Evolutionary conservation across 2,113 vertebrate genomes (phyloP).

Genomic region (Hoplias malabaricus): DNA sequence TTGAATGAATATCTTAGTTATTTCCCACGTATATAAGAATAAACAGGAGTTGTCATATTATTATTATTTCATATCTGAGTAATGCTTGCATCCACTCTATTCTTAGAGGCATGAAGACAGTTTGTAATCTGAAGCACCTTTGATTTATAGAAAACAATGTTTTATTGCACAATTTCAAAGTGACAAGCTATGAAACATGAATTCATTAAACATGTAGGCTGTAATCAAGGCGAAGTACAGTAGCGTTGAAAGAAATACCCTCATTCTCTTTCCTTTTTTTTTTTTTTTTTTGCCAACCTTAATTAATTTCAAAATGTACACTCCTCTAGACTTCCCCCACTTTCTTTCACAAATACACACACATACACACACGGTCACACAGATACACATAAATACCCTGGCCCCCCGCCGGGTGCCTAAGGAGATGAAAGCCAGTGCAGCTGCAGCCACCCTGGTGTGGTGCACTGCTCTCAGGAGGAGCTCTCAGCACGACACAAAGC

Average conservation of each 20-base stretch:
- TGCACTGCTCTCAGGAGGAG: slow-evolving; percentile 58
- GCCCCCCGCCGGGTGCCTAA: slow-evolving; percentile 47
- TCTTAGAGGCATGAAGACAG: not conserved
- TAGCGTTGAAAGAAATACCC: not conserved
- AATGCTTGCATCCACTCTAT: not conserved
- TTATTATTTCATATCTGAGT: not conserved
- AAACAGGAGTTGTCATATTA: not conserved
- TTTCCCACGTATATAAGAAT: not conserved
- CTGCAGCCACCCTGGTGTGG: slow-evolving; percentile 60
- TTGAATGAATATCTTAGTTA: not conserved
- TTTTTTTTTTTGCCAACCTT: slow-evolving; percentile 13
- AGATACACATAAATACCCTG: slow-evolving; percentile 44
- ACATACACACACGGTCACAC: slow-evolving; percentile 20
- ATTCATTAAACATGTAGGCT: slow-evolving; percentile 2
- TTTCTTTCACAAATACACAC: slow-evolving; percentile 45
- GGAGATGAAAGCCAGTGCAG: slow-evolving; percentile 64
- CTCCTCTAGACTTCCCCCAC: slow-evolving; percentile 37
- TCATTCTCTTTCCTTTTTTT: no score
- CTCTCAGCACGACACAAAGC: slow-evolving; percentile 55
- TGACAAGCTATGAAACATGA: not conserved
- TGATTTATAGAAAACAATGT: not conserved
- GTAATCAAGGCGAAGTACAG: slow-evolving; percentile 9
- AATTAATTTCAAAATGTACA: slow-evolving; percentile 44
- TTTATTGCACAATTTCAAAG: slow-evolving; percentile 13
- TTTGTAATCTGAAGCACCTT: not conserved